Base-by-base conservation (phyloP, 1,140 invertebrate species). In the Brachionus rotundiformis region DNA sequence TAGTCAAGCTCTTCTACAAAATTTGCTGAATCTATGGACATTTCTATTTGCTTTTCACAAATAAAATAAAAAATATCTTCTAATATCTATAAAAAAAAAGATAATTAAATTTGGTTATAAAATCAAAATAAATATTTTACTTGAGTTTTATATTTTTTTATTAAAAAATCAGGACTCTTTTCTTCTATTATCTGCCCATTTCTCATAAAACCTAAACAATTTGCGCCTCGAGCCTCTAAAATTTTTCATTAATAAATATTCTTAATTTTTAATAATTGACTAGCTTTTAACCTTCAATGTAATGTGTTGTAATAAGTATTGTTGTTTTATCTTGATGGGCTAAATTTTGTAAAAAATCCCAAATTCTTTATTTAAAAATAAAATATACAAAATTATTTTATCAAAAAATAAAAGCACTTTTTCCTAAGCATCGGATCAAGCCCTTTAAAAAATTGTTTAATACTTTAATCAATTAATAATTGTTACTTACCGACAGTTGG, bases 271-370 rank as follows among this genome's bases (percentile, higher is more conserved):
- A n/a, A n/a, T n/a, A n/a, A n/a, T n/a, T n/a, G n/a, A n/a, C n/a
- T n/a, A n/a, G n/a, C 92, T 92, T 86, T 94, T 91, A 94, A 87
- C 96, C 94, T 87, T 95, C 94, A 82, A 95, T 95, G 84, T 95
- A 96, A 90, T 96, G 94, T 23, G 94, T 96, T 2, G 94, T 96
- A 83, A 96, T 94, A 83, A 96, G 94, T 82, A 96, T 93, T 5
- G 94, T 96, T 85, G 93, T 94, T 27, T 92, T 91, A 73, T 92
- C 92, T 25, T 82, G 87, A 91, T 91, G 83, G 1, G 93, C 93
- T 82, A 96, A 92, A 84, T 92, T 91, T 19, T 94, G 91, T 84
- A 96, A 88, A 85, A 95, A 94, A 83, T 94, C 93, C 94, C 94
- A 96, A 84, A 96, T 95, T 85, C 94, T 95, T 86, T n/a, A n/a